Evolutionary conservation across 2,888 invertebrate species (phyloP), one percentile per base, ranked within the genome.

Genomic region (Myopa tessellatipennis): DNA sequence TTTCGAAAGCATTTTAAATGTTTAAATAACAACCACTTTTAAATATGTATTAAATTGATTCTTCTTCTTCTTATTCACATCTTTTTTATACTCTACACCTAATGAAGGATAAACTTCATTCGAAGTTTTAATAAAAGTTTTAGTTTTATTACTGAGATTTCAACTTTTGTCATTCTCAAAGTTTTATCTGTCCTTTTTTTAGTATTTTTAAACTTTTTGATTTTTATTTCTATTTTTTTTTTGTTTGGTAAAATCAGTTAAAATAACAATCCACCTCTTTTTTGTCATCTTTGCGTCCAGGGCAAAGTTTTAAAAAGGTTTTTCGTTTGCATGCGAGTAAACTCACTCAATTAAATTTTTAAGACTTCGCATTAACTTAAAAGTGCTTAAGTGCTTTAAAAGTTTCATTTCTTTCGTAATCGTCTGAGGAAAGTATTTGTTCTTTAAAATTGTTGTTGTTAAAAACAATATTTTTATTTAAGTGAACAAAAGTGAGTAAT

Each of bases 361-460:
- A 10, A 8, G 45, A 45, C 6, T 6, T 26, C 26, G n/a, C 55
- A 0, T 60, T 70, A 4, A 14, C 55, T 26, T 26, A 26, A 26
- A 26, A 26, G 26, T 68, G 60, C 10, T 36, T 50, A 76, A 79
- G 50, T 79, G 79, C 70, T 79, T 80, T 78, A 75, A 78, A 79
- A 6, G 16, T 55, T 80, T 76, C 78, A 58, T 74, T 34, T 40
- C 60, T 55, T 40, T 74, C 10, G n/a, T 55, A n/a, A 55, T 55
- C 4, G 55, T n/a, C 2, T 6, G 5, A n/a, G 10, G 5, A 81
- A 80, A 83, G 79, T 67, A 78, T 77, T 82, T 84, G 80, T 81
- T 82, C 77, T 80, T 82, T 82, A 80, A 78, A 82, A 79, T 80
- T 80, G 77, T 76, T 81, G 81, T 70, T 68, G 78, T 82, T 81